Conservation (phyloP, 1,140 invertebrate species). For the Philotrypesis tridentata region DNA sequence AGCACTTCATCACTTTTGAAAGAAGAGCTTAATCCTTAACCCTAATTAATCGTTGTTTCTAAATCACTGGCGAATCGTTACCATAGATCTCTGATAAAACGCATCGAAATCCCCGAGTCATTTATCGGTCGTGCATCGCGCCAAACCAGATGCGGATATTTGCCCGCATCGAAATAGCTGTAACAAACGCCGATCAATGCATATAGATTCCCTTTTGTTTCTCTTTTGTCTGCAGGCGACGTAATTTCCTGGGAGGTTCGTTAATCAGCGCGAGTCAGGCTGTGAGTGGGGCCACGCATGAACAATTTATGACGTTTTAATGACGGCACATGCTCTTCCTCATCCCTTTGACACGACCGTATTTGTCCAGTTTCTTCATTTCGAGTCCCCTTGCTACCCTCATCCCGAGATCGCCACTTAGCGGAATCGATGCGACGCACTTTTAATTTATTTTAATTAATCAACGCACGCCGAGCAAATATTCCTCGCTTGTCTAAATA, state of each 20-base stretch:
- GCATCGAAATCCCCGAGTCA: conserved; percentile 20
- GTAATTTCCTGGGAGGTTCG: conserved; percentile 9
- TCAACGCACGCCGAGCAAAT: conserved; percentile 60
- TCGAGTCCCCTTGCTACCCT: background rate
- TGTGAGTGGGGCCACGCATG: no score
- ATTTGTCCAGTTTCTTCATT: conserved; percentile 15
- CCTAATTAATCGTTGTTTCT: conserved; percentile 6
- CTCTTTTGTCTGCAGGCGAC: background rate
- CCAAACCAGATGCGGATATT: conserved; percentile 14
- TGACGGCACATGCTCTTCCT: background rate
- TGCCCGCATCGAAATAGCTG: background rate
- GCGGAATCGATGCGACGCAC: conserved; percentile 45
- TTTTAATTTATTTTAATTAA: conserved; percentile 66
- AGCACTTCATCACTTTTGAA: conserved; percentile 8
- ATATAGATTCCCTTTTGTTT: background rate
- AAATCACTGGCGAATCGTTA: conserved; percentile 7
- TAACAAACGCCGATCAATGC: background rate
- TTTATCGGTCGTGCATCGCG: conserved; percentile 31
- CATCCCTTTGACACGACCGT: background rate
- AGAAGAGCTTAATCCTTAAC: conserved; percentile 12
- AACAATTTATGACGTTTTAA: conserved; percentile 39
- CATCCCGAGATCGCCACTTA: background rate
- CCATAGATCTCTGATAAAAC: conserved; percentile 12
- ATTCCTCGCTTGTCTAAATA: conserved; percentile 53
- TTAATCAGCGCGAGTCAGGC: conserved; percentile 29